Conservation (phyloP, 2,888 invertebrate genomes). For the Escarpia spicata region DNA sequence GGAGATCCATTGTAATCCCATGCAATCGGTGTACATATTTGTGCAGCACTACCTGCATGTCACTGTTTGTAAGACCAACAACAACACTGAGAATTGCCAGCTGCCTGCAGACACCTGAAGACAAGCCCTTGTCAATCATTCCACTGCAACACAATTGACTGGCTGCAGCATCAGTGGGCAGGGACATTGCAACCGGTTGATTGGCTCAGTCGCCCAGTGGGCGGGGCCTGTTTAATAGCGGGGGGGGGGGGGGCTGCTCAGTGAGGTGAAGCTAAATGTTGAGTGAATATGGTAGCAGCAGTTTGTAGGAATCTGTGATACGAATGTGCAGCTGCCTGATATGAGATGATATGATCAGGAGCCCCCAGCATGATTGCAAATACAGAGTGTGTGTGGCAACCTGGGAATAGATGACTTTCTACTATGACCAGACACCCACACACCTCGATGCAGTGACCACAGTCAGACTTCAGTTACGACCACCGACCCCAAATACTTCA, state of each 20-base stretch:
- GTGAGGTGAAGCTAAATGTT: background rate
- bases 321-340: background rate
- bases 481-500: background rate
- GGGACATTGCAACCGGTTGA: background rate
- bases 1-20: constrained; percentile 16
- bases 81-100: background rate
- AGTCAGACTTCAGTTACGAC: background rate
- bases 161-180: constrained; percentile 4
- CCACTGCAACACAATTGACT: background rate
- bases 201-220: background rate
- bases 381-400: background rate
- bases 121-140: background rate
- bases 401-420: background rate
- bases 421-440: background rate
- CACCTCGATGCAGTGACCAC: background rate
- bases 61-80: background rate
- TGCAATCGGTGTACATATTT: background rate
- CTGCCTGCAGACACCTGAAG: background rate
- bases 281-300: background rate
- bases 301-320: background rate
- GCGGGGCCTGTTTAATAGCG: background rate
- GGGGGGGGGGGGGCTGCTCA: too few relatives aligned
- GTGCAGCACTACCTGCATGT: background rate
- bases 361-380: background rate
- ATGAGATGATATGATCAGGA: background rate